A percentile compares a stretch with the other conserved stretches of the same genome.
Conservation (phyloP, 2,113 vertebrate species). For the Muntiacus reevesi region DNA sequence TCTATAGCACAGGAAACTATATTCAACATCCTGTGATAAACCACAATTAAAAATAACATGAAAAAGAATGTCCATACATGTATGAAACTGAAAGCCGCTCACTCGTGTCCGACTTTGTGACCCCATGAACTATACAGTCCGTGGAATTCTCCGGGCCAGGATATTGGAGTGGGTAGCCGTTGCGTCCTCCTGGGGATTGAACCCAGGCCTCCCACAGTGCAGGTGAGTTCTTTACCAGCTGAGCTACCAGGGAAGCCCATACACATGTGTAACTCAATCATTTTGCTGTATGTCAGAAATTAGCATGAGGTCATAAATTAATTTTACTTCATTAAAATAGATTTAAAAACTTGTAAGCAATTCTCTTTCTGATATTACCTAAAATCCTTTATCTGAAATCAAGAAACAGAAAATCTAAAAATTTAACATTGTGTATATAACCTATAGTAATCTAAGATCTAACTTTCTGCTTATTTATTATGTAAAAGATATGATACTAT, state of each 20-base stretch:
- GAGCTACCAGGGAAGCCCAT: background rate
- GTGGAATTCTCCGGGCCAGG: background rate
- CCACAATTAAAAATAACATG: background rate
- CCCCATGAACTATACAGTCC: background rate
- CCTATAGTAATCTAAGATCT: background rate
- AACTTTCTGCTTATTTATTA: background rate
- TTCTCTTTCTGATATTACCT: background rate
- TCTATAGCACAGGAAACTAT: background rate
- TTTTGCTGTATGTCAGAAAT: background rate
- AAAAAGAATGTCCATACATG: background rate
- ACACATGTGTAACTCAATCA: background rate
- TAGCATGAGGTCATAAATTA: background rate
- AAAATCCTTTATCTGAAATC: background rate
- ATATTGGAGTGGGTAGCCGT: background rate
- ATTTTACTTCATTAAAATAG: background rate
- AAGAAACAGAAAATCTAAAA: background rate
- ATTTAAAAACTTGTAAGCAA: background rate
- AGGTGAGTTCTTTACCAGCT: background rate
- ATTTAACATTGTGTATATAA: background rate
- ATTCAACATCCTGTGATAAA: background rate
- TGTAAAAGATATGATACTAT: background rate
- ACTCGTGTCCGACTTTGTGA: fast-evolving
- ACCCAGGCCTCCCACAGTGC: background rate
- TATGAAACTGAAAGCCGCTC: background rate
- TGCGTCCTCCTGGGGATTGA: background rate